These are phyloP conservation scores for Dinocampus coccinellae DNA, from an alignment of 2,888 invertebrate genomes.

Conservation along the genomic window DNA sequence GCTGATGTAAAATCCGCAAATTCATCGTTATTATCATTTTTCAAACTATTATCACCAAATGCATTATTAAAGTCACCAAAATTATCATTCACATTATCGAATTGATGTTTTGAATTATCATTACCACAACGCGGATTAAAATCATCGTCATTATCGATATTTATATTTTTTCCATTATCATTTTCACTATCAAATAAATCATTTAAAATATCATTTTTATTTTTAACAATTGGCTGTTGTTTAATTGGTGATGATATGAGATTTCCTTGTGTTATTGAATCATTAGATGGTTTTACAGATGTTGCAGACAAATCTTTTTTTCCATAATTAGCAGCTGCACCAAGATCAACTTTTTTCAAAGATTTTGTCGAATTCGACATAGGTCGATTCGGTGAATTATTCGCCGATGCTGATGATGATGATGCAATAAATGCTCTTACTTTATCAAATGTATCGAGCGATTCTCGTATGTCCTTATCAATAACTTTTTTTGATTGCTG, in stretches of 20 bases:
- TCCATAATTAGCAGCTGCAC: slow-evolving; percentile 81
- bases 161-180: slow-evolving; percentile 50
- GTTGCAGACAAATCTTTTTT: slow-evolving; percentile 63
- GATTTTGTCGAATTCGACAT: slow-evolving; percentile 56
- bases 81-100: slow-evolving; percentile 69
- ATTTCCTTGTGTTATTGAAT: slow-evolving; percentile 27
- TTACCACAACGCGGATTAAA: slow-evolving; percentile 73
- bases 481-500: slow-evolving; percentile 5
- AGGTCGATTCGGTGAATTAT: slow-evolving; percentile 65
- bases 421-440: slow-evolving; percentile 64
- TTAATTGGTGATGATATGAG: slow-evolving; percentile 54
- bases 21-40: slow-evolving; percentile 70
- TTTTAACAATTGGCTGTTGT: slow-evolving; percentile 45
- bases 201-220: slow-evolving; percentile 60
- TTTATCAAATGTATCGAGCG: slow-evolving; percentile 63
- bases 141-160: slow-evolving; percentile 70
- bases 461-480: slow-evolving; percentile 73
- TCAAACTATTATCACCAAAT: slow-evolving; percentile 70
- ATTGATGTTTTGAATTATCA: slow-evolving; percentile 67
- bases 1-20: slow-evolving; percentile 88
- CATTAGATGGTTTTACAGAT: background rate
- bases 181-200: slow-evolving; percentile 64
- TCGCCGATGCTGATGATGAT: slow-evolving; percentile 58
- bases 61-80: slow-evolving; percentile 86
- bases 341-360: slow-evolving; percentile 75